Conservation (phyloP, 2,113 vertebrate genomes). For the Balaeniceps rex region DNA sequence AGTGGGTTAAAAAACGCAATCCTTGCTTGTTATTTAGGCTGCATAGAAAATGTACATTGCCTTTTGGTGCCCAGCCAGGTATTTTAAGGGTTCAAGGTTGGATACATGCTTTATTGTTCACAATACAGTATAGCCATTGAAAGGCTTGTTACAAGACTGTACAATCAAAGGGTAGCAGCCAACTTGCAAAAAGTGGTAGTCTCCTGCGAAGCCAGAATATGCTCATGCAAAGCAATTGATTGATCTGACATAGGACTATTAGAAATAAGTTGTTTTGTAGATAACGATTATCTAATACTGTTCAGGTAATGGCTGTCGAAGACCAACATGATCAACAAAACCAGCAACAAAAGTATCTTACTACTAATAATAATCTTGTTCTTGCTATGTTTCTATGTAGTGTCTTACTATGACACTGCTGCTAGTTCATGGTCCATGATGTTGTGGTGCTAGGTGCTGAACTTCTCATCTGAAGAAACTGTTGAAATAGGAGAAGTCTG, state of each 20-base stretch:
- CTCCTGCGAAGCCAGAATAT: neutral
- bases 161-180: neutral
- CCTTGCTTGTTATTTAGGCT: neutral
- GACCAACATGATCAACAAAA: neutral
- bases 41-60: neutral
- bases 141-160: neutral
- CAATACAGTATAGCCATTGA: neutral
- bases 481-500: neutral
- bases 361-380: neutral
- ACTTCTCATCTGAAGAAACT: neutral
- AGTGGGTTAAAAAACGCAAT: neutral
- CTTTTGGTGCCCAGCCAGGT: neutral
- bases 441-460: neutral
- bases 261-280: neutral
- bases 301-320: neutral
- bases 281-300: neutral
- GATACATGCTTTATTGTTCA: neutral
- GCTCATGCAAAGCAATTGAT: neutral
- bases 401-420: neutral
- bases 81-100: neutral
- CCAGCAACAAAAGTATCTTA: neutral
- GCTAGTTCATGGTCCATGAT: neutral
- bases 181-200: neutral
- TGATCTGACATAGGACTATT: neutral
- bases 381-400: neutral